phyloP scores from a whole-genome alignment of 2,797 vertebrate species.

The Sebastolobus alascanus region DNA sequence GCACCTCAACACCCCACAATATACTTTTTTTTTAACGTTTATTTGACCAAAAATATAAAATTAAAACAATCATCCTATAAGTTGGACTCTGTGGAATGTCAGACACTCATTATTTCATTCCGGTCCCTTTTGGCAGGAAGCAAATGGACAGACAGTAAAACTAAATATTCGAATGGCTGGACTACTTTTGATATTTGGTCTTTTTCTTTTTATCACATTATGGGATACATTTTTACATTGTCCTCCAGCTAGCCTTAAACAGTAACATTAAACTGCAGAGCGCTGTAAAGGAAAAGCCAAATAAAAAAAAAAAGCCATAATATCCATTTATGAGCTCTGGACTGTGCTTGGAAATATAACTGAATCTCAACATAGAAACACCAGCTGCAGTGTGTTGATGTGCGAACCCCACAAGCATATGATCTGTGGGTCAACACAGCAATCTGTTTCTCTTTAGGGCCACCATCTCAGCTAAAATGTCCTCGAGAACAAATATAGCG shows the following conservation, averaged over 20 bases:
- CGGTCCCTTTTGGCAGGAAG: not conserved
- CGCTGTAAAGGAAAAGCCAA: constrained; percentile 7
- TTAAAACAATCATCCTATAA: not conserved
- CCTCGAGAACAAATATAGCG: not conserved
- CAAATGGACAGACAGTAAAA: not conserved
- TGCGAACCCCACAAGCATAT: constrained; percentile 1
- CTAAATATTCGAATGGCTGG: not conserved
- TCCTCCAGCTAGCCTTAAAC: constrained; percentile 21
- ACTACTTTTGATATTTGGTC: not conserved
- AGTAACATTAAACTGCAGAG: constrained; percentile 13
- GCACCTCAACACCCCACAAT: constrained; percentile 11
- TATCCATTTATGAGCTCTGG: constrained; percentile 15
- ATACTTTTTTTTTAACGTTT: not conserved
- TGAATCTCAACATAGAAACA: constrained; percentile 13
- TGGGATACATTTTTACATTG: not conserved
- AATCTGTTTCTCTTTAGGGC: constrained; percentile 11
- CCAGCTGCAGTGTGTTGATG: constrained; percentile 25
- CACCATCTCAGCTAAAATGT: not conserved
- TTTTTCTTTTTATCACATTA: constrained; percentile 4
- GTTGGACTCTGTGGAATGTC: constrained; percentile 2
- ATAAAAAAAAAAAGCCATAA: constrained; percentile 21
- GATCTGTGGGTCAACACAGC: constrained; percentile 30
- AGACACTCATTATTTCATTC: not conserved
- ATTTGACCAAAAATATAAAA: not conserved
- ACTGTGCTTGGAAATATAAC: constrained; percentile 4